Conservation (phyloP, 2,797 vertebrate species). For the Synaphobranchus kaupii region DNA sequence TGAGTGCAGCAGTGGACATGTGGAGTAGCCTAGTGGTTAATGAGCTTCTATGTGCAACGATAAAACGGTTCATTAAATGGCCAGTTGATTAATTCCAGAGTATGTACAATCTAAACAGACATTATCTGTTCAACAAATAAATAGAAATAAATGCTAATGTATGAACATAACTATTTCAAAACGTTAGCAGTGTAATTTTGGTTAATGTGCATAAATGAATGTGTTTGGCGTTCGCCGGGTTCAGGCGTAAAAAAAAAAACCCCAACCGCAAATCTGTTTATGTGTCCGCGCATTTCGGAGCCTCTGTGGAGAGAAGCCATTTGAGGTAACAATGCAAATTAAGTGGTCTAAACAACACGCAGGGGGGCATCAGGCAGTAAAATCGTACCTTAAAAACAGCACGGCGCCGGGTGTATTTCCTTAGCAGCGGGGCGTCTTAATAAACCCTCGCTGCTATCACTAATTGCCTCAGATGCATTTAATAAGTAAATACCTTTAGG, state of each 20-base stretch:
- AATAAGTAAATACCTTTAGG: conserved; percentile 74
- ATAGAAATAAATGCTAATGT: not conserved
- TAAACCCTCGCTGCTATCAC: conserved; percentile 44
- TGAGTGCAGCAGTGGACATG: not conserved
- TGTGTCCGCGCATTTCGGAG: not conserved
- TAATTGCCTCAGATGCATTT: conserved; percentile 77
- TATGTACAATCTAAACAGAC: not conserved
- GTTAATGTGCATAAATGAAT: not conserved
- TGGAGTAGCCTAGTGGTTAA: not conserved
- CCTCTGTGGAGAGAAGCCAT: not conserved
- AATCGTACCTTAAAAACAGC: not conserved
- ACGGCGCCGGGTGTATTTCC: not conserved
- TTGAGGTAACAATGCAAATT: not conserved
- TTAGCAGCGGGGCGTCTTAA: not conserved
- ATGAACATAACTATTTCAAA: not conserved
- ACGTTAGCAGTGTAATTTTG: not conserved
- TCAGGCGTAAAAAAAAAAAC: not conserved
- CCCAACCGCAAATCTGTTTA: not conserved
- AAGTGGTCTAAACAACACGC: not conserved
- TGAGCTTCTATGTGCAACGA: not conserved
- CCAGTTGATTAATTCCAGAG: not conserved
- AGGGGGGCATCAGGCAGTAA: not conserved
- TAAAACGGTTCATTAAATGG: not conserved
- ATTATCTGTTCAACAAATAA: not conserved
- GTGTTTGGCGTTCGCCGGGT: not conserved